Evolutionary conservation across 2,888 invertebrate genomes (phyloP), one percentile per base, ranked within the genome.

Genomic region (Panzeria rudis): DNA sequence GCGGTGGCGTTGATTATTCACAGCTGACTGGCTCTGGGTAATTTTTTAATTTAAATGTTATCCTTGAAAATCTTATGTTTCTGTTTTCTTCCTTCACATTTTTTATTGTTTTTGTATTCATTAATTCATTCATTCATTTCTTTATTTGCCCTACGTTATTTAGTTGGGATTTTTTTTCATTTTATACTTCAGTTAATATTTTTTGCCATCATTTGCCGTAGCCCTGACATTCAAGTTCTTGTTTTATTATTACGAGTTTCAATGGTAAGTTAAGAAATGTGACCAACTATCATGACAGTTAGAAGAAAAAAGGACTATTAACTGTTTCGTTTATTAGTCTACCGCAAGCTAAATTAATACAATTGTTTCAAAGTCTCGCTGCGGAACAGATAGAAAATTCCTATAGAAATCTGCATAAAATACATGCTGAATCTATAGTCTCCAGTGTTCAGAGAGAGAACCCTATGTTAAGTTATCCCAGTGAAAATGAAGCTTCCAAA

Each of bases 31-130:
- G 35, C 44, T 61, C 59, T 68, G 52, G 50, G 61, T 78, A 83
- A 78, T 78, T 78, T 83, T 78, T 83, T 78, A 83, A 83, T 83
- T 83, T 78, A 78, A 78, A 78, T 73, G 54, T 83, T 83, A 83
- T 83, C 83, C 78, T 61, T 61, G 78, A 78, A 78, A 73, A 73
- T 83, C 61, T 54, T 68, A n/a, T 61, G 35, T 78, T 72, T 73
- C 20, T 59, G 8, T 50, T 41, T 32, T 62, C 13, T 15, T 15
- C 35, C 6, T 44, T 44, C 47, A 66, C 64, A 59, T 41, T 47
- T 56, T 4, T 35, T 54, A 23, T 17, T 62, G 4, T 61, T 66
- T 25, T 44, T 52, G 9, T n/a, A 47, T 62, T 71, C 62, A 76
- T 64, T 82, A 25, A 76, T 64, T 44, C 62, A 61, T 78, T 44